These are phyloP conservation scores for Drosophila anomelani DNA, from an alignment of 2,888 invertebrate genomes.

Conservation along the genomic window DNA sequence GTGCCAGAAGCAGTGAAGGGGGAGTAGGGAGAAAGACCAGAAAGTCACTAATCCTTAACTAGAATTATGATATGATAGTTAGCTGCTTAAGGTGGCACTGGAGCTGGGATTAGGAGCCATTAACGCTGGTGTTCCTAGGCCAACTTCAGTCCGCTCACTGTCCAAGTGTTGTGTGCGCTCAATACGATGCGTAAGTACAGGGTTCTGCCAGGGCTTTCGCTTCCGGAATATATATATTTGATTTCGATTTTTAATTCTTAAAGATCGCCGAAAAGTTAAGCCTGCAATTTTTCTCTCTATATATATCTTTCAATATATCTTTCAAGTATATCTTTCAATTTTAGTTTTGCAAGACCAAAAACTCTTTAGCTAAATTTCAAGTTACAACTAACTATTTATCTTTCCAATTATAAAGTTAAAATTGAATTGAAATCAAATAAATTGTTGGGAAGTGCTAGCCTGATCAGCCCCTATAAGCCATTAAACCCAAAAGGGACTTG, in stretches of 20 bases:
- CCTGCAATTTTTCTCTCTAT: too few species aligned
- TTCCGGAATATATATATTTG: background rate
- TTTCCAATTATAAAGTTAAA: background rate
- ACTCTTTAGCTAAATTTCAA: background rate
- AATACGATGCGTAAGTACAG: conserved; percentile 54
- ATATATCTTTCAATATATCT: too few species aligned
- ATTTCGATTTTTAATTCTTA: background rate
- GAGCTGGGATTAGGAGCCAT: conserved; percentile 2
- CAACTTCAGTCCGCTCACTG: conserved; percentile 30
- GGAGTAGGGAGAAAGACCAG: background rate
- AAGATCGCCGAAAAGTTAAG: too few species aligned
- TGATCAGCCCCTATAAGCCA: conserved; percentile 17
- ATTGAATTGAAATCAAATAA: background rate
- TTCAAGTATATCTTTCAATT: too few species aligned
- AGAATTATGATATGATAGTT: conserved; percentile 21
- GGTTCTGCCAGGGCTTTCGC: conserved; percentile 1
- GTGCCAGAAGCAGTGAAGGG: conserved; percentile 62
- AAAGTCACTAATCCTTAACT: conserved; percentile 44
- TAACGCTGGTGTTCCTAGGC: background rate
- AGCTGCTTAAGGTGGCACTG: conserved; percentile 14
- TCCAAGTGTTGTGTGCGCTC: conserved; percentile 70
- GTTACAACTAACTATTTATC: background rate
- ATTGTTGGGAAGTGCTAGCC: background rate
- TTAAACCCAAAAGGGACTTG: conserved; percentile 11
- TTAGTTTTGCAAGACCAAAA: background rate